These are phyloP conservation scores for Protobothrops mucrosquamatus DNA, from an alignment of 2,113 vertebrate species.

Conservation along the genomic window DNA sequence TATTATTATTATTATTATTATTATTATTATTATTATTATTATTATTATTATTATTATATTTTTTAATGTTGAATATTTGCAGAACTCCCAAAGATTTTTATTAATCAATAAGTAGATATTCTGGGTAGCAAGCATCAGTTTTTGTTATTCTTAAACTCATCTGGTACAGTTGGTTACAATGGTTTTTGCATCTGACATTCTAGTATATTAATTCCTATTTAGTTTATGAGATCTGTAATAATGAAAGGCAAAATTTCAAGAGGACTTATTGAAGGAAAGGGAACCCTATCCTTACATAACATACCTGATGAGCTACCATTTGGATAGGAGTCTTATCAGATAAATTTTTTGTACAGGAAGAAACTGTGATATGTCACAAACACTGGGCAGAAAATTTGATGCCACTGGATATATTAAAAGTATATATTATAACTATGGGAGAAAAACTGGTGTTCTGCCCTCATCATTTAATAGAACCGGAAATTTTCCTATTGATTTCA, in stretches of 20 bases:
- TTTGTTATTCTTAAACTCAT: not conserved
- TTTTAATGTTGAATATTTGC: slow-evolving; percentile 10
- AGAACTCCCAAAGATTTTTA: not conserved
- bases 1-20: too few relatives aligned
- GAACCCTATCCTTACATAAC: not conserved
- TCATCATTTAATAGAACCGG: not conserved
- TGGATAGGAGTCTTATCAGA: not conserved
- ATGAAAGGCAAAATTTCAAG: not conserved
- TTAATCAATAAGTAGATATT: not conserved
- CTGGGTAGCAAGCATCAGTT: not conserved
- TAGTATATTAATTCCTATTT: not conserved
- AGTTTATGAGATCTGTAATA: not conserved
- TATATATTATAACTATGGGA: not conserved
- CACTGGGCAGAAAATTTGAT: not conserved
- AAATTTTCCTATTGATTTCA: not conserved
- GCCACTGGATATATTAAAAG: not conserved
- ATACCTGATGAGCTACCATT: not conserved
- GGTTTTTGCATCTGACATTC: not conserved
- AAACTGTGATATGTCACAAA: not conserved
- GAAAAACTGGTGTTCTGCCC: not conserved
- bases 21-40: too few relatives aligned
- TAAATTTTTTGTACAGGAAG: not conserved
- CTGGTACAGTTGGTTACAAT: not conserved
- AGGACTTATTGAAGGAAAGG: not conserved
- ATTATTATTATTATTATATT: too few relatives aligned